Conservation (phyloP, 2,888 invertebrate genomes). For the Ichneumoninae sp. region DNA sequence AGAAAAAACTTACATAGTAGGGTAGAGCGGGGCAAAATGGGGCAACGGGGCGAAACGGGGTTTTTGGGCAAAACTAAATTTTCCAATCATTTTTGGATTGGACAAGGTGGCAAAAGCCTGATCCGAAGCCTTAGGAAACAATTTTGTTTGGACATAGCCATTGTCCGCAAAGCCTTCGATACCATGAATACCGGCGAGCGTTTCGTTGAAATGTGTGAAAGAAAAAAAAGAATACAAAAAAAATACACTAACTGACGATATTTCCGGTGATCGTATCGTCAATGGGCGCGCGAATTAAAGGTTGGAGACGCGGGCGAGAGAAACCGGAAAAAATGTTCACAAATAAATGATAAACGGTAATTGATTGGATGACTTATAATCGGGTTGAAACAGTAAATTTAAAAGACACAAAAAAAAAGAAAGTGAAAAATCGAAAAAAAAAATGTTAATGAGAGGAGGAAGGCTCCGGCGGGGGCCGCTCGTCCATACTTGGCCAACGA, state of each 20-base stretch:
- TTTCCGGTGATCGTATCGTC: constrained; percentile 14
- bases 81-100: no score
- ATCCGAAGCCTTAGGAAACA: not conserved
- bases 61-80: no score
- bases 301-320: constrained; percentile 63
- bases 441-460: constrained; percentile 74
- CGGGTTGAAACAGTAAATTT: constrained; percentile 5
- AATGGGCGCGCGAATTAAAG: constrained; percentile 62
- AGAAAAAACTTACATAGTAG: no score
- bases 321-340: constrained; percentile 47
- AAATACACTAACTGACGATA: constrained; percentile 5
- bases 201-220: constrained; percentile 26
- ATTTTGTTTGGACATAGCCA: not conserved
- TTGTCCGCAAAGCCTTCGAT: not conserved
- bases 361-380: not conserved
- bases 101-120: no score
- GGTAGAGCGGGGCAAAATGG: no score
- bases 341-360: not conserved
- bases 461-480: constrained; percentile 84
- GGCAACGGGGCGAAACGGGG: no score
- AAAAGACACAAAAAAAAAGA: not conserved
- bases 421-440: constrained; percentile 22
- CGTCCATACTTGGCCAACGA: constrained; percentile 77
- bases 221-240: not conserved
- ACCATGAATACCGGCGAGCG: constrained; percentile 69